A percentile compares a stretch with the other conserved stretches of the same genome.
These are phyloP conservation scores for Trinectes maculatus DNA, from an alignment of 2,113 vertebrate species.

Conservation along the genomic window DNA sequence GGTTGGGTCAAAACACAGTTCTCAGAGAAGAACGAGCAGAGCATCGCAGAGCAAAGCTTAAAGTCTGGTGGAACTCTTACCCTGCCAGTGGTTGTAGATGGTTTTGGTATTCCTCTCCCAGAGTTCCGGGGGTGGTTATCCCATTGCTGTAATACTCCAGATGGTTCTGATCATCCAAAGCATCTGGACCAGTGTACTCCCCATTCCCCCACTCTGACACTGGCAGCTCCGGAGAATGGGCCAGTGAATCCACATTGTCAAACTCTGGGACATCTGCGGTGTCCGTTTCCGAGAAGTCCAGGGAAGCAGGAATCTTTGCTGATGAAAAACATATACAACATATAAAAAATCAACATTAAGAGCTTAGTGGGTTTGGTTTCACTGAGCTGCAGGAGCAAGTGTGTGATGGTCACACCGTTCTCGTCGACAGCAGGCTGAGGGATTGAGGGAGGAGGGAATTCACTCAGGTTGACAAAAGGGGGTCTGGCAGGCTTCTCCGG, in stretches of 20 bases:
- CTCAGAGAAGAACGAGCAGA: not conserved
- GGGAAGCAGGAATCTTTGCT: constrained; percentile 27
- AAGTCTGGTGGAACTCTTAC: constrained; percentile 58
- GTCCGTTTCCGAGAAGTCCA: constrained; percentile 37
- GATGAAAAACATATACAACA: not conserved
- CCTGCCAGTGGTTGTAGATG: constrained; percentile 13
- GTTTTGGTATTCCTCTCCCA: constrained; percentile 1
- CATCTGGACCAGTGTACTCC: constrained; percentile 9
- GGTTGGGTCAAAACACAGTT: not conserved
- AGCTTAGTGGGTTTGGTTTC: not conserved
- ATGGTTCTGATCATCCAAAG: not conserved
- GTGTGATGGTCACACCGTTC: constrained; percentile 18
- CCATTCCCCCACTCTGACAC: constrained; percentile 29
- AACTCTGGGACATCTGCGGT: constrained; percentile 24
- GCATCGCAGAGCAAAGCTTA: not conserved
- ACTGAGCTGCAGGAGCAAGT: not conserved
- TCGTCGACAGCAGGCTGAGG: constrained; percentile 17
- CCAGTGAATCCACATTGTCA: constrained; percentile 28
- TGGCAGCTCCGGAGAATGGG: constrained; percentile 16
- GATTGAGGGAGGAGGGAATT: too few species aligned
- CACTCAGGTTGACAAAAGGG: constrained; percentile 53
- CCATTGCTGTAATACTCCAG: constrained; percentile 27
- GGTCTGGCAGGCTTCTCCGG: constrained; percentile 80
- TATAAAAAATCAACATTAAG: not conserved
- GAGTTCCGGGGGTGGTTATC: not conserved